Evolutionary conservation across 2,888 invertebrate species (phyloP), one percentile per base, ranked within the genome.

Genomic region (Xanthostigma xanthostigma): DNA sequence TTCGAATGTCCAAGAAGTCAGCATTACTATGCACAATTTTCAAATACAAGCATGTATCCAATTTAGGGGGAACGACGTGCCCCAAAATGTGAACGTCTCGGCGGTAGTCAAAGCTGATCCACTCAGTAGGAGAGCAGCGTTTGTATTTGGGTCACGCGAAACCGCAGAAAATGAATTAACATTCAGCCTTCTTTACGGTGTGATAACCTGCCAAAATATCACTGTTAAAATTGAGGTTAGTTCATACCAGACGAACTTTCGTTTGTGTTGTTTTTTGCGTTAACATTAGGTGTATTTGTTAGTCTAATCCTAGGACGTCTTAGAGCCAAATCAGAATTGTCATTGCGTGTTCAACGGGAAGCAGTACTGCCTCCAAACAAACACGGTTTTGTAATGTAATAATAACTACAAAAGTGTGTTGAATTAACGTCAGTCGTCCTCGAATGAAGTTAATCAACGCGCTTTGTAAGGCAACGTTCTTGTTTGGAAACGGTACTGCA

Each of bases 31-130:
- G 0, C 68, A 66, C 2, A 64, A 65, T 3, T 71, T 72, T 50
- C 64, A 62, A 2, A 67, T 65, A 2, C 50, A 63, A 9, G 70
- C 71, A 52, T 72, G 72, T 51, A 58, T 71, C 3, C 57, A 54
- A 9, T 62, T 51, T 53, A 53, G n/a, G 64, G 66, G 66, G 51
- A 62, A 1, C 13, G 10, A 34, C 13, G 44, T 44, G 10, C 39
- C 44, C 9, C 9, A 48, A 33, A 12, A 17, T 10, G 12, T 41
- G 34, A 27, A 46, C 12, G 36, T 46, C 10, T 10, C 13, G 14
- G 14, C 41, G 9, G 34, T 41, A 14, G 3, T 46, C 9, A 33
- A 33, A 33, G 40, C 17, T 8, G 46, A 46, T 41, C 14, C 39
- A 11, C 35, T 41, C 35, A 41, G 35, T 17, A 46, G 41, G 41